Base-by-base conservation (phyloP, 2,113 vertebrate genomes). In the Psophia crepitans region DNA sequence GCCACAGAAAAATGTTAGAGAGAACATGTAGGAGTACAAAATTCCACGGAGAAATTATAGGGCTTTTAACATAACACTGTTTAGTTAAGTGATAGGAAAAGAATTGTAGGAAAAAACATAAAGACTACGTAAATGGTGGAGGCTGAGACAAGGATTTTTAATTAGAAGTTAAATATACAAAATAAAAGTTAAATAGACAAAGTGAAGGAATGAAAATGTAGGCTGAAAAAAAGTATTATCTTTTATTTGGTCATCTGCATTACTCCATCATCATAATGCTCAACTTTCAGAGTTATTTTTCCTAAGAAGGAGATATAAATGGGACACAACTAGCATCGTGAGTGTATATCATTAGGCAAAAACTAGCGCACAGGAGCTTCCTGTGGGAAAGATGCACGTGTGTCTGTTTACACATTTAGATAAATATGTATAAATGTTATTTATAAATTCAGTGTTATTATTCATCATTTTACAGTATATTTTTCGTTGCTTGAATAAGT, bases 351-450 rank as follows among this genome's bases (percentile, higher is more conserved):
- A 33, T 73, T 65, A 76, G 5, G 18, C 23, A 69, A 89, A 81
- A 86, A 21, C 6, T 58, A 63, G 90, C 75, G 1, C 11, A 68
- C 7, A 0, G 0, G 35, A 32, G 1, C 2, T 75, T 91, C 41
- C 60, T 63, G 16, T 27, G 58, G 16, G 39, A 73, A 86, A 83
- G 48, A 23, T 53, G 7, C 5, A 44, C 0, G 0, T 11, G 1
- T 88, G 12, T 37, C 48, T 93, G 26, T 61, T 89, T 48, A 48
- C 14, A 54, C 12, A 43, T 49, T 85, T 68, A 83, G 17, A 54
- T 71, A 83, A 85, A 56, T 6, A 41, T 0, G 0, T 37, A 4
- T 37, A 39, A 33, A 7, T 18, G 4, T 12, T 86, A 68, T 51
- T 88, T 92, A 27, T 69, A 91, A 86, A 64, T 14, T 57, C 6